Base-by-base conservation (phyloP, 2,113 vertebrate genomes). In the Ptilorrhoa leucosticta region DNA sequence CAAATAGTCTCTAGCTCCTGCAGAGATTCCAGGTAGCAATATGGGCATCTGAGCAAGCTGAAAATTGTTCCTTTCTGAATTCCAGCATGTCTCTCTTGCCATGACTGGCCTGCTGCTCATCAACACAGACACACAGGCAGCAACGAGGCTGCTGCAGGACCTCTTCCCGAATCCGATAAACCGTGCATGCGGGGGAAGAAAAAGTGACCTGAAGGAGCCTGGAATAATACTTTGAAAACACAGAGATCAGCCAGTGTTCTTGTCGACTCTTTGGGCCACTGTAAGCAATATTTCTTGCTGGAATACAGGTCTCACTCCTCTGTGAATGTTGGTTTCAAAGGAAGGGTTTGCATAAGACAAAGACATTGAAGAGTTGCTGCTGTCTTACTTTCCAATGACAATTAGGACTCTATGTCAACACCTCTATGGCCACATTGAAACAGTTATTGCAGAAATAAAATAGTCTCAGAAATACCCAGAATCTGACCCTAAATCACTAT, bases 61-160 rank as follows among this genome's bases (percentile, higher is more conserved):
- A 90, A 95, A 95, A 95, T 83, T 83, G 85, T 44, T 88, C 66
- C 50, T 93, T 91, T 95, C 84, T 63, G 87, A 83, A 77, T 73
- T 70, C 82, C 7, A 15, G 68, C 2, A 0, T 22, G 66, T 14
- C 37, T 35, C 66, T 61, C 75, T 53, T 40, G 42, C 73, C 76
- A 28, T 0, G 3, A 60, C 4, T 13, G 68, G 22, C 75, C 82
- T 88, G 75, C 87, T 85, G 75, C 14, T 94, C 89, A 87, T 76
- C 48, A 70, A 9, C 58, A 83, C 50, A 80, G 63, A 58, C 47
- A 85, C 28, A 15, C 12, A 44, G 50, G 39, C 13, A 76, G 69
- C 66, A 65, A 30, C 0, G 3, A 27, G 42, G 73, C 53, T 68
- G 50, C 73, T 72, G 39, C 50, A 66, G 73, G 70, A 89, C 65